These are phyloP conservation scores for Castor canadensis DNA, from an alignment of 2,113 vertebrate species.

Conservation along the genomic window DNA sequence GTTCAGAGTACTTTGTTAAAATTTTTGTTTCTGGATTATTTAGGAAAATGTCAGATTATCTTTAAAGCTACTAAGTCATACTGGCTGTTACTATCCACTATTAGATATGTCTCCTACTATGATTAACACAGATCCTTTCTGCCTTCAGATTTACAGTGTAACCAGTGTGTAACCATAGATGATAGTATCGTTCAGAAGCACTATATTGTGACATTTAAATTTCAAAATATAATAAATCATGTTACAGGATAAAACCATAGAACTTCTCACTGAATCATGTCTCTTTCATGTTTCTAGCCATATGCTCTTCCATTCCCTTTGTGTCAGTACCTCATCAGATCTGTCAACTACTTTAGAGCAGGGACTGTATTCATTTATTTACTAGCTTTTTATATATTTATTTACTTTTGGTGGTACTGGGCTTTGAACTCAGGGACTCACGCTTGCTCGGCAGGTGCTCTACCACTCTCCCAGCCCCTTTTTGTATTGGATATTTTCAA, in stretches of 20 bases:
- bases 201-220: background rate
- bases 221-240: background rate
- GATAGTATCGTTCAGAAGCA: background rate
- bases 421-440: no score
- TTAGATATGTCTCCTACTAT: background rate
- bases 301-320: background rate
- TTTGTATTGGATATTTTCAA: no score
- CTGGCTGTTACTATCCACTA: background rate
- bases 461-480: no score
- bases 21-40: slow-evolving; percentile 20
- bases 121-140: background rate
- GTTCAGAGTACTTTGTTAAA: background rate
- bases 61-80: background rate
- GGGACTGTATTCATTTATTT: background rate
- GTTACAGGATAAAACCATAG: background rate
- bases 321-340: background rate
- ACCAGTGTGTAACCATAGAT: background rate
- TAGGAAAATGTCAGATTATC: background rate
- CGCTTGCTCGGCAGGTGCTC: no score
- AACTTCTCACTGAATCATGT: background rate
- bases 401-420: no score
- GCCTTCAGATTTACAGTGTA: background rate
- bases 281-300: background rate
- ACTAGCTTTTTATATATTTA: background rate
- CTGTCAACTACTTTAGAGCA: background rate